Evolutionary conservation across 2,888 invertebrate genomes (phyloP).

Genomic region (Lasioglossum calceatum): DNA sequence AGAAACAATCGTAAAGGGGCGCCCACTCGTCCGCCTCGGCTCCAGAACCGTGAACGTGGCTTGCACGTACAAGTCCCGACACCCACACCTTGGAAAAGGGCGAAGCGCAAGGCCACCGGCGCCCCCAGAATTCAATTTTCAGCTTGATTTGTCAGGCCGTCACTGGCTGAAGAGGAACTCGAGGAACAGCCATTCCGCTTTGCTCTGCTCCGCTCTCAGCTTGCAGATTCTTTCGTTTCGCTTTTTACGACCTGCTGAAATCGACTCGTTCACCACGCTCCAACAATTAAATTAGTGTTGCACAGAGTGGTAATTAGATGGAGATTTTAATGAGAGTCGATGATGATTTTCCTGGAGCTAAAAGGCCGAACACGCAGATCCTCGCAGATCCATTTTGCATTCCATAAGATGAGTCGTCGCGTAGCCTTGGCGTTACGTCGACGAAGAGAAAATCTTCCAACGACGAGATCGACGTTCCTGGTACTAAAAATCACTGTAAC

Average conservation of each 20-base stretch:
- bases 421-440: neutral
- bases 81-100: conserved; percentile 40
- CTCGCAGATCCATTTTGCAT: neutral
- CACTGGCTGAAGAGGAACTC: conserved; percentile 72
- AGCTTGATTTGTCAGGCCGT: conserved; percentile 83
- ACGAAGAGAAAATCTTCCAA: neutral
- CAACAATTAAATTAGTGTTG: conserved; percentile 4
- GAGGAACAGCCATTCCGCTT: conserved; percentile 73
- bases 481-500: neutral
- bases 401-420: neutral
- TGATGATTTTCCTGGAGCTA: neutral
- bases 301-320: neutral
- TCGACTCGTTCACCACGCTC: neutral
- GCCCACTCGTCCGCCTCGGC: conserved; percentile 39
- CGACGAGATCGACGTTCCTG: neutral
- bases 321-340: neutral
- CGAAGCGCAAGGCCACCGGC: conserved; percentile 63
- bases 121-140: conserved; percentile 83
- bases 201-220: conserved; percentile 9
- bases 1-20: conserved; percentile 72
- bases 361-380: neutral
- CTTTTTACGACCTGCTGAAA: conserved; percentile 69
- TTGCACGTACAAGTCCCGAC: conserved; percentile 25
- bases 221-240: conserved; percentile 76
- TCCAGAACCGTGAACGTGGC: neutral